Conservation (phyloP, 2,888 invertebrate genomes). For the Stenichneumon culpator region DNA sequence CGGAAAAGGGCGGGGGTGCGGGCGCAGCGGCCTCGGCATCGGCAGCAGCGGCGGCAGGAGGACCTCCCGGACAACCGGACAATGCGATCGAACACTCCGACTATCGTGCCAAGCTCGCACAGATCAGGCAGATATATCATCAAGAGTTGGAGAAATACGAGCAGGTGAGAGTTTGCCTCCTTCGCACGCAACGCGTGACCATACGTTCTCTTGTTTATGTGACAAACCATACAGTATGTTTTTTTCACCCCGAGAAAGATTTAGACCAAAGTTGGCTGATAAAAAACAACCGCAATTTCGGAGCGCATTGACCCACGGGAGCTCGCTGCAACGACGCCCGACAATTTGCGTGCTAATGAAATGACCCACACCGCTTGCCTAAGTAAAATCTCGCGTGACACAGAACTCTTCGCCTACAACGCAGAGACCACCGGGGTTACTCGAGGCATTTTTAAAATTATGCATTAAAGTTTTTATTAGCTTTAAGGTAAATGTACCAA, state of each 20-base stretch:
- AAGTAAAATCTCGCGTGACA: constrained; percentile 81
- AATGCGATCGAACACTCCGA: constrained; percentile 99
- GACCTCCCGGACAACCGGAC: constrained; percentile 92
- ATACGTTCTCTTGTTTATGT: constrained; percentile 16
- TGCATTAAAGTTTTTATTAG: neutral
- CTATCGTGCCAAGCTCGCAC: constrained; percentile 99
- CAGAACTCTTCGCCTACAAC: neutral
- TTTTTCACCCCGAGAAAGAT: constrained; percentile 8
- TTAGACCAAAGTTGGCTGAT: constrained; percentile 49
- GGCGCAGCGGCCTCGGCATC: constrained; percentile 96
- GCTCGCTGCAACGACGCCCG: constrained; percentile 51
- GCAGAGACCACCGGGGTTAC: neutral
- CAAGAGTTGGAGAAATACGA: constrained; percentile 99
- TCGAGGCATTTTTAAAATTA: neutral
- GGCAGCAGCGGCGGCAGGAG: constrained; percentile 91
- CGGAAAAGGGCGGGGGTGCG: constrained; percentile 96
- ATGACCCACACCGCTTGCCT: constrained; percentile 67
- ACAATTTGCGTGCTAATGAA: constrained; percentile 81
- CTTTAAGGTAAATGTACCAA: neutral
- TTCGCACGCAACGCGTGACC: constrained; percentile 2
- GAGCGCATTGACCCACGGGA: constrained; percentile 40
- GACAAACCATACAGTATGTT: neutral
- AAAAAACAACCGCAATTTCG: constrained; percentile 59
- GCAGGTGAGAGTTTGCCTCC: constrained; percentile 87
- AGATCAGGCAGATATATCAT: constrained; percentile 99